These are phyloP conservation scores for Martes martes DNA, from an alignment of 2,113 vertebrate genomes.

Conservation along the genomic window DNA sequence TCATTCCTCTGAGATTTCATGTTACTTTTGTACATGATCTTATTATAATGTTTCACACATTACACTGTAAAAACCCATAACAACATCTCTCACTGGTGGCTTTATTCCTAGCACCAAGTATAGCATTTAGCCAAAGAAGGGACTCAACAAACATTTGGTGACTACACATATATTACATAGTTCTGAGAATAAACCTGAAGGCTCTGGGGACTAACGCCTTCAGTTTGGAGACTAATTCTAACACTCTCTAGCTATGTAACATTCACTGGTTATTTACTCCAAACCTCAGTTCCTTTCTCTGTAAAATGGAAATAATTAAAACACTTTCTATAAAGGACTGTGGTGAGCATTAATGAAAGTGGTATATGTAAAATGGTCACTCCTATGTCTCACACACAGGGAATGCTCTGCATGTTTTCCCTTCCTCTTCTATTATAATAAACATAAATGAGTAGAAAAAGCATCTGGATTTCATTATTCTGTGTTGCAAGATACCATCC, in stretches of 20 bases:
- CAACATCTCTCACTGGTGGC: not conserved
- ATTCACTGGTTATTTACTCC: not conserved
- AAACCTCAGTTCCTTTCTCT: not conserved
- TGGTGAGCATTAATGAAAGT: not conserved
- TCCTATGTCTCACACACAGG: not conserved
- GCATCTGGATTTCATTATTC: not conserved
- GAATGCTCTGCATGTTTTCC: not conserved
- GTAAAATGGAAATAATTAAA: not conserved
- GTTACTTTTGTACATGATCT: not conserved
- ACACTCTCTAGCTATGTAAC: not conserved
- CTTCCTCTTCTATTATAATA: not conserved
- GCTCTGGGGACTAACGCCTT: not conserved
- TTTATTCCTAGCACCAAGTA: not conserved
- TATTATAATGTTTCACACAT: not conserved
- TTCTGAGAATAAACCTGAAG: not conserved
- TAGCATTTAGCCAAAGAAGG: not conserved
- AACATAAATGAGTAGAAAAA: not conserved
- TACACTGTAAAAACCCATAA: not conserved
- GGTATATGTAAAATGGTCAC: not conserved
- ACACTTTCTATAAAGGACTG: not conserved
- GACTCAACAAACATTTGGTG: not conserved
- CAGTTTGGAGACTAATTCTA: not conserved
- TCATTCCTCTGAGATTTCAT: not conserved
- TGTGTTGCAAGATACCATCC: not conserved
- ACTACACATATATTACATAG: not conserved